Base-by-base conservation (phyloP, 1,140 invertebrate species). In the Danaus melanippus region DNA sequence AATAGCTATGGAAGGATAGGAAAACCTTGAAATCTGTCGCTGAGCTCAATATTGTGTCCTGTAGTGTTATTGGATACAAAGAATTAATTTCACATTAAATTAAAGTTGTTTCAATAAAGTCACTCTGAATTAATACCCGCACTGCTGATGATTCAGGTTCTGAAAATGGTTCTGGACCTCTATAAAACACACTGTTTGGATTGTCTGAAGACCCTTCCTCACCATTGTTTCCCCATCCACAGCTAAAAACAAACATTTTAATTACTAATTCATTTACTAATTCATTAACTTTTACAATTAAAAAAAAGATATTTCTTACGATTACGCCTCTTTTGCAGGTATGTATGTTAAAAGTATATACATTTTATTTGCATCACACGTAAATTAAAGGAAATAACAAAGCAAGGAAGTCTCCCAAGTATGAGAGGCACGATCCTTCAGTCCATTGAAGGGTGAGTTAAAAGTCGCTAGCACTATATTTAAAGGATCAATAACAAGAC, bases 91-190 rank as follows among this genome's bases (percentile, higher is more conserved):
- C 2, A 8, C 15, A 17, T 48, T 53, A 0, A 12, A n/a, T 44
- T 4, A 7, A 44, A 43, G 9, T 2, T 2, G 12, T 44, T 44
- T n/a, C 9, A 44, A 44, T 44, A 2, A 44, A 44, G 42, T 10
- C 8, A 44, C 10, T 2, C 10, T 6, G 4, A 6, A 40, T 10
- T 49, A 47, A 56, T 69, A 86, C 83, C 56, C 78, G 72, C 6
- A 93, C 91, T 4, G 95, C 93, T 68, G 87, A 87, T 2, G 95
- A 93, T 88, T 99, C 97, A 0, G 95, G 94, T 87, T 99, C 97
- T 0, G 96, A 98, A 79, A 98, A 98, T 0, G 96, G 90, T 5
- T 86, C 79, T 0, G 92, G 89, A n/a, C 98, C 97, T 53, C 93
- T 92, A 75, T 94, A 99, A 7, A 93, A 96, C 56, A 97, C 94